phyloP scores from a whole-genome alignment of 2,797 vertebrate genomes.

The Tapera naevia region DNA sequence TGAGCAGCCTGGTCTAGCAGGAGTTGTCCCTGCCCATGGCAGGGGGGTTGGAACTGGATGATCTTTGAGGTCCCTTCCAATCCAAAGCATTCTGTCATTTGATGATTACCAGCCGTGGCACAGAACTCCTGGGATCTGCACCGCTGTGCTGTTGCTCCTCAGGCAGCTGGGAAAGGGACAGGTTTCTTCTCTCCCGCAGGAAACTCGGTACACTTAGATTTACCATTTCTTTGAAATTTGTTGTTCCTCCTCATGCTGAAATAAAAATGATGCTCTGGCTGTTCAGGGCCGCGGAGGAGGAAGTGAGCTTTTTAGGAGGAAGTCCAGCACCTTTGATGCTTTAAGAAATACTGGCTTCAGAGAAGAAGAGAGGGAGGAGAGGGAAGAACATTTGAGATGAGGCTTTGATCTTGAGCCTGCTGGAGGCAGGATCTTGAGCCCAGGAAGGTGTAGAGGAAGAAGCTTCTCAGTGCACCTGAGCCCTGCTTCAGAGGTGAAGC shows the following conservation, averaged over 20 bases:
- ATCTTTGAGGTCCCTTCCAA: too few species aligned
- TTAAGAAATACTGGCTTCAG: not conserved
- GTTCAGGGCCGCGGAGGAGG: not conserved
- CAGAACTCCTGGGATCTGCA: not conserved
- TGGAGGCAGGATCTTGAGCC: not conserved
- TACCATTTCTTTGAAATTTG: not conserved
- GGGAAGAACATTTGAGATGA: not conserved
- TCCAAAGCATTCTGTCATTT: too few species aligned
- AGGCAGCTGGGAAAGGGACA: rapidly evolving
- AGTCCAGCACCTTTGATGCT: not conserved
- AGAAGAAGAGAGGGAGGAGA: not conserved
- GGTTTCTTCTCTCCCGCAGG: not conserved
- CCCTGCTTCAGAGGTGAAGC: not conserved
- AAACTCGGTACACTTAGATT: not conserved
- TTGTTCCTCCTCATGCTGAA: not conserved
- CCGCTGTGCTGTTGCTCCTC: not conserved
- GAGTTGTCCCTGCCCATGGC: too few species aligned
- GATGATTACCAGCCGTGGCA: not conserved
- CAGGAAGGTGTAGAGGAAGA: not conserved
- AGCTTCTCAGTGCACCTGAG: not conserved
- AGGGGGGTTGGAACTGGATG: too few species aligned
- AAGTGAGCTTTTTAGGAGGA: not conserved
- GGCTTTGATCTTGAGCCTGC: not conserved
- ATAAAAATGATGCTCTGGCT: not conserved
- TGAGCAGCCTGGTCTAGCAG: too few species aligned